Percentiles rank a stretch among this genome's conserved stretches.
These are phyloP conservation scores for Catharus fuscescens DNA, from an alignment of 2,113 vertebrate genomes.

Conservation along the genomic window DNA sequence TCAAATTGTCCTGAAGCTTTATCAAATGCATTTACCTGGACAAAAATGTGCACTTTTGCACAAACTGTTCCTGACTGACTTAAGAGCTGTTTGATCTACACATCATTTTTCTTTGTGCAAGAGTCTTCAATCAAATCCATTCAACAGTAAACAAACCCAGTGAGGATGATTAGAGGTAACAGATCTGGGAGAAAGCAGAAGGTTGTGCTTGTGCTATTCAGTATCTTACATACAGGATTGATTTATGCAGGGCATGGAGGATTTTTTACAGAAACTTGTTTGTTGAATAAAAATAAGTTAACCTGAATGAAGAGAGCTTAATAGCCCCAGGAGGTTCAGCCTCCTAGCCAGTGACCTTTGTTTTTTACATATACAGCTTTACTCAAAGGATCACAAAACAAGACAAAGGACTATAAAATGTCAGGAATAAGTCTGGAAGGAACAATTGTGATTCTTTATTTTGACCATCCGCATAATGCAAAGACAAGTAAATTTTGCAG, in stretches of 20 bases:
- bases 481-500: background rate
- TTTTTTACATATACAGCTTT: background rate
- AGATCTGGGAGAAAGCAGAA: slow-evolving; percentile 21
- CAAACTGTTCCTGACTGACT: background rate
- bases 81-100: background rate
- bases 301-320: background rate
- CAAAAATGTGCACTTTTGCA: background rate
- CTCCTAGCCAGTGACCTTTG: background rate
- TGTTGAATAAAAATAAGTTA: background rate
- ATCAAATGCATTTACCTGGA: background rate
- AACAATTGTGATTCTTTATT: background rate
- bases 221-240: background rate
- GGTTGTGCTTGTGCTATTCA: background rate
- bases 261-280: background rate
- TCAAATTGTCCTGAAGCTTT: background rate
- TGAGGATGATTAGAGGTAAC: background rate
- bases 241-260: background rate
- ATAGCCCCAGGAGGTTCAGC: background rate
- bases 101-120: background rate
- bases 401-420: background rate
- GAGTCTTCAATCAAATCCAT: background rate
- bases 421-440: background rate
- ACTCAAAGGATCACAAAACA: background rate
- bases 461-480: background rate
- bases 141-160: slow-evolving; percentile 13